Base-by-base conservation (phyloP, 2,797 vertebrate species). In the Sciaenops ocellatus region DNA sequence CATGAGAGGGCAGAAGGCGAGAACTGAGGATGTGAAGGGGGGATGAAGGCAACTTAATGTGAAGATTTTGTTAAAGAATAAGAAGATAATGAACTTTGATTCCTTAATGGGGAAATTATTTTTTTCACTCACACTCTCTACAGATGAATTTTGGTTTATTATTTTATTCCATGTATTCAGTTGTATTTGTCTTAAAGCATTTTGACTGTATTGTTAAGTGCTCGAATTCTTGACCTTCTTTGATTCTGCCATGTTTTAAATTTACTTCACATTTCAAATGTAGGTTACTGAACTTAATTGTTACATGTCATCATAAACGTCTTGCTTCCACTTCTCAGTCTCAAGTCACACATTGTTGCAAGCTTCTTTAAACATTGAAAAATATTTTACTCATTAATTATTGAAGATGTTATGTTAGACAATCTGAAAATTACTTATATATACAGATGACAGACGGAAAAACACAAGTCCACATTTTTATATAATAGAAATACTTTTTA, bases 401-500 rank as follows among this genome's bases (percentile, higher is more conserved):
- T 13, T 42, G 41, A 42, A 30, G 30, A 30, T 6, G 30, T 30
- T 30, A 38, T 38, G n/a, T 38, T 7, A 38, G 34, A 38, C 8
- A 38, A 38, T 9, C 34, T 9, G 2, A 38, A 38, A 38, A 38
- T 38, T 1, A 34, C 34, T 8, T 8, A 34, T 38, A 38, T 8
- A 38, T 3, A 26, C 34, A 38, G 2, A 26, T 26, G 26, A 26
- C 26, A 26, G 8, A 38, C 42, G 22, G 1, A 51, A 55, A 46
- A 51, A 34, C n/a, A n/a, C 16, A 2, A 20, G 6, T 7, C 26
- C 5, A 10, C 7, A 15, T 55, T 56, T 76, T 89, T 87, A 91
- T 93, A 85, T 93, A 94, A 96, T 95, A 96, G 95, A 96, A 96
- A 96, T 95, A 94, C 93, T 94, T 96, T 94, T 96, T 95, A 95